Evolutionary conservation across 2,888 invertebrate genomes (phyloP).

Genomic region (Scaptomyza reducta): DNA sequence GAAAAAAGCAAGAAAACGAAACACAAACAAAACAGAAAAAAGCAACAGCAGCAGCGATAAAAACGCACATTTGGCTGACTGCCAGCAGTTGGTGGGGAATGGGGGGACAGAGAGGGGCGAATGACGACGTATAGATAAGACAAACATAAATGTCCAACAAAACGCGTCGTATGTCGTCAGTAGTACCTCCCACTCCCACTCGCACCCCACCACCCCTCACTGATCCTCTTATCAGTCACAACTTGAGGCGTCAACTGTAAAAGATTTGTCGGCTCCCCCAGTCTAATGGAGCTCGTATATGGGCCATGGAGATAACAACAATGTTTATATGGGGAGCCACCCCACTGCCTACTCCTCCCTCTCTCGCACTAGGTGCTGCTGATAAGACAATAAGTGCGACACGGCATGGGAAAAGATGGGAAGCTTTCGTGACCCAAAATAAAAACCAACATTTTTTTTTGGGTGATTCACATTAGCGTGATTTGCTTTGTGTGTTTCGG

Average conservation of each 20-base stretch:
- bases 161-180: conserved; percentile 22
- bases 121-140: conserved; percentile 5
- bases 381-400: conserved; percentile 32
- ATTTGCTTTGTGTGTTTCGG: conserved; percentile 14
- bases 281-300: conserved; percentile 18
- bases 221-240: conserved; percentile 54
- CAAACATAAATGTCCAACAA: conserved; percentile 1
- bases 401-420: conserved; percentile 15
- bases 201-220: background rate
- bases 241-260: conserved; percentile 30
- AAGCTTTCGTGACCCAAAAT: conserved; percentile 24
- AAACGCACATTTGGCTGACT: conserved; percentile 42
- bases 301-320: conserved; percentile 49
- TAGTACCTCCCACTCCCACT: background rate
- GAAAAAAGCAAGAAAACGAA: conserved; percentile 36
- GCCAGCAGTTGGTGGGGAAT: conserved; percentile 15
- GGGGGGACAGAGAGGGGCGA: conserved; percentile 16
- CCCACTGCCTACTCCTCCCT: background rate
- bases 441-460: background rate
- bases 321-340: conserved; percentile 14
- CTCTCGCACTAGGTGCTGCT: conserved; percentile 22
- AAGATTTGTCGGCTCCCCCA: background rate
- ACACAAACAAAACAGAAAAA: conserved; percentile 35
- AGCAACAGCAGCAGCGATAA: conserved; percentile 11
- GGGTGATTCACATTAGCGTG: conserved; percentile 49